A percentile compares a stretch with the other conserved stretches of the same genome.
phyloP scores from a whole-genome alignment of 2,888 invertebrate genomes.

The Amphimallon solstitiale region DNA sequence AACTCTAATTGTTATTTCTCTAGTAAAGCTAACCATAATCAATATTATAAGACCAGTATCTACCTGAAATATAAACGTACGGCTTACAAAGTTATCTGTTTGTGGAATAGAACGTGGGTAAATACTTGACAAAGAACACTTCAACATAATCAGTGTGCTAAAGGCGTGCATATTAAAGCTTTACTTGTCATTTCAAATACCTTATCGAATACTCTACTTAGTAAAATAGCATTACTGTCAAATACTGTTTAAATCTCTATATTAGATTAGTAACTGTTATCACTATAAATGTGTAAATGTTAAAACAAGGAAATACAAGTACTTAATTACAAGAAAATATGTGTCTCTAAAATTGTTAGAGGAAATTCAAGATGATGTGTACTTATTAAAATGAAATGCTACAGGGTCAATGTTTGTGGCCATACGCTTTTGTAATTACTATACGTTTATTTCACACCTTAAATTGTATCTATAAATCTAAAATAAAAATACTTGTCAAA shows the following conservation, averaged over 20 bases:
- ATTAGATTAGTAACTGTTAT: background rate
- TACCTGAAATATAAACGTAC: too few relatives aligned
- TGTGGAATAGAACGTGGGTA: too few relatives aligned
- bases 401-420: slow-evolving; percentile 39
- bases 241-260: background rate
- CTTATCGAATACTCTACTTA: background rate
- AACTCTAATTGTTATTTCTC: too few relatives aligned
- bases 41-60: too few relatives aligned
- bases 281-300: slow-evolving; percentile 1
- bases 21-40: too few relatives aligned
- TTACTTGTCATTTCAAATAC: slow-evolving; percentile 8
- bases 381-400: slow-evolving; percentile 14
- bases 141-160: slow-evolving; percentile 2
- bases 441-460: background rate
- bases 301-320: background rate
- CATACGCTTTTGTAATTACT: slow-evolving; percentile 26
- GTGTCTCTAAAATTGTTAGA: slow-evolving; percentile 9
- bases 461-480: background rate
- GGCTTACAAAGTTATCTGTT: too few relatives aligned
- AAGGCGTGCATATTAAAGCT: background rate
- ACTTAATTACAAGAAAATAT: background rate
- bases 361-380: slow-evolving; percentile 1
- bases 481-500: too few relatives aligned
- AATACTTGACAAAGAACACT: too few relatives aligned
- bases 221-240: slow-evolving; percentile 1